These are phyloP conservation scores for Rostratula benghalensis DNA, from an alignment of 2,113 vertebrate genomes.

Conservation along the genomic window DNA sequence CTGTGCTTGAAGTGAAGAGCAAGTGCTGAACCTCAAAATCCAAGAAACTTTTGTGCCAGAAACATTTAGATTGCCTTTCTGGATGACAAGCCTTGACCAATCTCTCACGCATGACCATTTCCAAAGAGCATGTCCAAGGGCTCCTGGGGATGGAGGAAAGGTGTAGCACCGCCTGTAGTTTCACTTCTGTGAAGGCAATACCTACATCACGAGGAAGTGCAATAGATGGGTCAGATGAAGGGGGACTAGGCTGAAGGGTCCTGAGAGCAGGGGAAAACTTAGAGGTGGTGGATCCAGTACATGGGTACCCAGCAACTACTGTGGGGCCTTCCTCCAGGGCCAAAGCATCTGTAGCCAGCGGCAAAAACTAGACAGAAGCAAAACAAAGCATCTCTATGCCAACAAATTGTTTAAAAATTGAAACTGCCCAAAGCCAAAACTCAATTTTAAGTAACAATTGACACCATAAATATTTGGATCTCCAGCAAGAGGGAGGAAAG, in stretches of 20 bases:
- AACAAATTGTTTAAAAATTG: background rate
- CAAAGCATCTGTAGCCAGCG: background rate
- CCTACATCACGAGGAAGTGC: rapidly evolving
- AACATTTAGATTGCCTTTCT: background rate
- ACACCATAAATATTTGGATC: constrained; percentile 5
- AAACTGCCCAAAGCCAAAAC: background rate
- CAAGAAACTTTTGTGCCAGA: background rate
- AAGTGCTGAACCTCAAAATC: rapidly evolving
- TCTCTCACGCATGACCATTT: background rate
- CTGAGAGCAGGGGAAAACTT: background rate
- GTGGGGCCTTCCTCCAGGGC: background rate
- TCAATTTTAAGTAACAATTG: background rate
- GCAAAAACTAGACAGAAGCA: background rate
- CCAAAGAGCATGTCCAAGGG: background rate
- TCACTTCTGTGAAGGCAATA: background rate
- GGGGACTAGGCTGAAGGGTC: background rate
- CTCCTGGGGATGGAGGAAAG: background rate
- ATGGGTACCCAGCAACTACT: background rate
- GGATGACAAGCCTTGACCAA: background rate
- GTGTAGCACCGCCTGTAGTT: background rate
- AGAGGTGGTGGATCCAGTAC: background rate
- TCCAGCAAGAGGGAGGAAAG: background rate
- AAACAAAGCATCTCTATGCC: background rate
- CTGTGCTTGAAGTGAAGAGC: background rate
- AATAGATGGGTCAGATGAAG: background rate